Evolutionary conservation across 2,888 invertebrate species (phyloP), one percentile per base, ranked within the genome.

Genomic region (Noctua fimbriata): DNA sequence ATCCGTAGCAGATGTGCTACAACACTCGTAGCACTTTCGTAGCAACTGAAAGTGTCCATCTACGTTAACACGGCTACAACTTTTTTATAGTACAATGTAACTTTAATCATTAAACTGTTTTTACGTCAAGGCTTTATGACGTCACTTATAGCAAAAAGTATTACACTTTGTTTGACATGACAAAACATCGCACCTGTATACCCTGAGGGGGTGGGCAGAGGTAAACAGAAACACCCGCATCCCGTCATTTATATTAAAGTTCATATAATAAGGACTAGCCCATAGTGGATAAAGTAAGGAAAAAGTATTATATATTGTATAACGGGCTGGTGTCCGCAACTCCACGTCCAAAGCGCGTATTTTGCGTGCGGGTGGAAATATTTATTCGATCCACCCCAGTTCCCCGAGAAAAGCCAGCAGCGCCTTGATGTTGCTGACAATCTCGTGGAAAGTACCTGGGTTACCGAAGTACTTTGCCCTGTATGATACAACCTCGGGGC

Each of bases 1-100:
- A 16, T 63, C 44, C 85, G 86, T 87, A 87, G 85, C 82, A 76
- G 52, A 79, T 47, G 69, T 71, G 78, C 79, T 85, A 87, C 85
- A 55, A 36, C 9, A 55, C 69, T 32, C 85, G 86, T 86, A 86
- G 82, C 85, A 79, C 76, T 79, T 74, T 49, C 78, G 85, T 86
- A 86, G 86, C 87, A 69, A 73, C 58, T 66, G 69, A 69, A 78
- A 78, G 65, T 36, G 73, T 79, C n/a, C 82, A 75, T 78, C 70
- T 67, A 73, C 82, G 47, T 84, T 77, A 78, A 72, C 63, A 79
- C 18, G n/a, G 66, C 76, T 75, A 82, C 78, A 77, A 82, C 70
- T 58, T 75, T 75, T 81, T 82, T 79, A 44, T 49, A 79, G 28
- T 79, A 76, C 84, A 73, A 71, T 76, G 73, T 76, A 60, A 73